Base-by-base conservation (phyloP, 2,888 invertebrate genomes). In the Caenorhabditis zanzibari region DNA sequence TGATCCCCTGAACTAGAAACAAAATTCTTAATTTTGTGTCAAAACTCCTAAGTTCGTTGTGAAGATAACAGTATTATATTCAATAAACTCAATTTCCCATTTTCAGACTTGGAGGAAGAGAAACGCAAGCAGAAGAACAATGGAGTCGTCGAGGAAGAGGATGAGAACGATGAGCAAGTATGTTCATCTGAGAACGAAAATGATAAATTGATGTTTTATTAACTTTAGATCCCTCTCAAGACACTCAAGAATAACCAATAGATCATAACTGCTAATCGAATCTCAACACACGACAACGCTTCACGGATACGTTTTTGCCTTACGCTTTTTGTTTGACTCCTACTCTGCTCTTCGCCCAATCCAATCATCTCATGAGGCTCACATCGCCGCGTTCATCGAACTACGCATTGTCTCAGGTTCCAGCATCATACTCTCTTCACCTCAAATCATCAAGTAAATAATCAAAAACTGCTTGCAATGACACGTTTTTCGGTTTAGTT, bases 41-140 rank as follows among this genome's bases (percentile, higher is more conserved):
- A 32, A 32, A 32, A 32, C 32, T 32, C 32, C 32, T 32, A n/a
- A n/a, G n/a, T n/a, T n/a, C n/a, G n/a, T n/a, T n/a, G n/a, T n/a
- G n/a, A n/a, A n/a, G n/a, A n/a, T n/a, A n/a, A n/a, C n/a, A n/a
- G n/a, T n/a, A n/a, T n/a, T n/a, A n/a, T n/a, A n/a, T n/a, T n/a
- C n/a, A n/a, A n/a, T n/a, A n/a, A n/a, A n/a, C n/a, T n/a, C 7
- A 32, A 32, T 32, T 32, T 24, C 26, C 3, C 1, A 64, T 59
- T 83, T 86, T 38, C 82, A 86, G 87, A 87, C 54, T 63, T 87
- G 68, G 87, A 87, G 49, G 87, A 87, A 28, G 87, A 87, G 58
- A 87, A 87, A 22, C 69, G 79, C 22, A 81, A 85, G 38, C 81
- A 85, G 49, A 77, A 77, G 24, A 35, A 77, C 19, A 84, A 81